phyloP scores from a whole-genome alignment of 2,113 vertebrate genomes.

The Leucoraja erinaceus region DNA sequence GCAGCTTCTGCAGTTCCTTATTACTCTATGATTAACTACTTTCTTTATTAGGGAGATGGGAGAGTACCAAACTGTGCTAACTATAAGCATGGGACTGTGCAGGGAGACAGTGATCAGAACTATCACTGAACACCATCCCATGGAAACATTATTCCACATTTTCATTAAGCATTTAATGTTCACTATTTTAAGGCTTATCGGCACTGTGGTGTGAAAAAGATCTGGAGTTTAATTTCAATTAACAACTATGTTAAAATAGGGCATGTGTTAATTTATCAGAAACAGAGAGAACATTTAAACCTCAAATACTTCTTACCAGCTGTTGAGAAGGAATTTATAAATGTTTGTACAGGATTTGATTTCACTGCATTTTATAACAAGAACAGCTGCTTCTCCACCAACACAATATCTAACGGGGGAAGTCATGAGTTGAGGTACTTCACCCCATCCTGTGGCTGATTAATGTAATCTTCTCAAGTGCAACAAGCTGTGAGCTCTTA shows the following conservation, averaged over 20 bases:
- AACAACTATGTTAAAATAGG: background rate
- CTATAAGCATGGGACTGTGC: background rate
- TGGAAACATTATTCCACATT: background rate
- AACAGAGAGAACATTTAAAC: slow-evolving; percentile 5
- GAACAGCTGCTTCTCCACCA: background rate
- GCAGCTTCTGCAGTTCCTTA: no score
- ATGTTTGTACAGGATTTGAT: background rate
- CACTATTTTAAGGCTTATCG: background rate
- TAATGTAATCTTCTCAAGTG: background rate
- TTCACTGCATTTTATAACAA: background rate
- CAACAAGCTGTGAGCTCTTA: no score
- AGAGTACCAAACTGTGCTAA: background rate
- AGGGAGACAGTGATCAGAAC: background rate
- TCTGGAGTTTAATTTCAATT: background rate
- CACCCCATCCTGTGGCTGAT: slow-evolving; percentile 7
- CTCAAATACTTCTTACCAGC: background rate
- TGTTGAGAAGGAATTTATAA: background rate
- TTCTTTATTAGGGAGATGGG: background rate
- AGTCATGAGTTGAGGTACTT: background rate
- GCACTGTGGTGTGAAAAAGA: background rate
- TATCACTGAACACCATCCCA: background rate
- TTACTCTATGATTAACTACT: background rate
- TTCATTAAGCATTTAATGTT: background rate
- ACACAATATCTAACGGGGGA: background rate
- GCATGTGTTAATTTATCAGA: background rate